Percentiles rank a stretch among this genome's conserved stretches.
These are phyloP conservation scores for Emydoidea blandingii DNA, from an alignment of 2,797 vertebrate genomes.

Conservation along the genomic window DNA sequence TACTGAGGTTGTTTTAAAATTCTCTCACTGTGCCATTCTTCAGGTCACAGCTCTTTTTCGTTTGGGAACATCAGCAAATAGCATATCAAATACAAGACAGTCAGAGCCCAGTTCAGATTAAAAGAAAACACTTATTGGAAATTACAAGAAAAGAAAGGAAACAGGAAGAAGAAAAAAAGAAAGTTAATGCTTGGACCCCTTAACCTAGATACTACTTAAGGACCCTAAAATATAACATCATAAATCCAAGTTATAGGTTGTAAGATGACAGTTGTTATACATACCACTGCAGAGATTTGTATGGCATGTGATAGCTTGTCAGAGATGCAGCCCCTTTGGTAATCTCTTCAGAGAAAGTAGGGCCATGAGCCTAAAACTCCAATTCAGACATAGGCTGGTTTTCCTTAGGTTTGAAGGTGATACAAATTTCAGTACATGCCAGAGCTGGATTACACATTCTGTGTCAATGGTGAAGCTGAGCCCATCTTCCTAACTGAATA, in stretches of 20 bases:
- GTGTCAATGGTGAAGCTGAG: background rate
- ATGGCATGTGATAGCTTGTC: background rate
- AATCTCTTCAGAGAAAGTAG: background rate
- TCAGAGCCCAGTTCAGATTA: background rate
- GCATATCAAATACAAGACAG: background rate
- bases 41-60: background rate
- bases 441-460: background rate
- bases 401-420: background rate
- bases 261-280: background rate
- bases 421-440: background rate
- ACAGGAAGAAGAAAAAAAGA: background rate
- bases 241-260: background rate
- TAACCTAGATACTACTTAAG: background rate
- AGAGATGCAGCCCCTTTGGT: background rate
- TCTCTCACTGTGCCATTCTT: background rate
- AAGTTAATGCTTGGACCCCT: background rate
- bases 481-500: background rate
- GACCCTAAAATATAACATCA: background rate
- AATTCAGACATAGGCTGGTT: background rate
- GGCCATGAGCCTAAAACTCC: background rate
- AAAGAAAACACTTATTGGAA: background rate
- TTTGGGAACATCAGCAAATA: background rate
- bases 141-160: background rate
- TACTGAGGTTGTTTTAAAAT: background rate
- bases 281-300: background rate